Percentiles rank a stretch among this genome's conserved stretches.
Evolutionary conservation across 2,113 vertebrate genomes (phyloP).

Genomic region (Gorsachius goisagi): DNA sequence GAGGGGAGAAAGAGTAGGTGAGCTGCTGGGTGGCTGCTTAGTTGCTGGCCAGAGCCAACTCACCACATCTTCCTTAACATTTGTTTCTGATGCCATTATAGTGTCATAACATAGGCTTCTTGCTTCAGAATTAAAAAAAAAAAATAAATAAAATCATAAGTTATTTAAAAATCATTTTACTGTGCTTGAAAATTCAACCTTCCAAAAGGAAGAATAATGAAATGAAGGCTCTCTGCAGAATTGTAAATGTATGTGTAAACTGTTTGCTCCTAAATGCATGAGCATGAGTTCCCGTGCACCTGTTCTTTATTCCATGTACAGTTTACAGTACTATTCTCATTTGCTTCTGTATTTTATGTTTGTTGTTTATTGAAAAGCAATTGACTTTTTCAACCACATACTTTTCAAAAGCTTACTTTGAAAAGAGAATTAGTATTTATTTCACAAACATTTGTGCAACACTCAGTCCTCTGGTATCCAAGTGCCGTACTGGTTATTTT

Average conservation of each 20-base stretch:
- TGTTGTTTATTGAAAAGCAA: background rate
- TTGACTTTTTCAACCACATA: background rate
- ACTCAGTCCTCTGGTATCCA: background rate
- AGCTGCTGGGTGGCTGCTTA: background rate
- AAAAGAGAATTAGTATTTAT: background rate
- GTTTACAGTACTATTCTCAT: background rate
- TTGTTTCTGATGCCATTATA: background rate
- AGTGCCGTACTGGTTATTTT: background rate
- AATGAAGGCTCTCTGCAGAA: background rate
- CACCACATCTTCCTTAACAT: background rate
- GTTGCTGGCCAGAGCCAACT: background rate
- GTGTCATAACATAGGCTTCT: background rate
- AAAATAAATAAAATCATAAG: background rate
- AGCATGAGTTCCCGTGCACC: background rate
- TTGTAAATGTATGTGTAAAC: background rate
- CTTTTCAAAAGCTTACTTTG: background rate
- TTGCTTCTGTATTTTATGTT: background rate
- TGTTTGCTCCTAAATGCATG: background rate
- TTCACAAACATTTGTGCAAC: background rate
- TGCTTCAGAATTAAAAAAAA: background rate
- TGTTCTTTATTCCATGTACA: background rate
- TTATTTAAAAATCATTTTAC: background rate
- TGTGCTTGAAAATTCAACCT: background rate
- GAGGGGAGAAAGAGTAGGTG: fast-evolving
- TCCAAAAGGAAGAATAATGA: background rate